Base-by-base conservation (phyloP, 2,113 vertebrate genomes). In the Clarias macrocephalus region DNA sequence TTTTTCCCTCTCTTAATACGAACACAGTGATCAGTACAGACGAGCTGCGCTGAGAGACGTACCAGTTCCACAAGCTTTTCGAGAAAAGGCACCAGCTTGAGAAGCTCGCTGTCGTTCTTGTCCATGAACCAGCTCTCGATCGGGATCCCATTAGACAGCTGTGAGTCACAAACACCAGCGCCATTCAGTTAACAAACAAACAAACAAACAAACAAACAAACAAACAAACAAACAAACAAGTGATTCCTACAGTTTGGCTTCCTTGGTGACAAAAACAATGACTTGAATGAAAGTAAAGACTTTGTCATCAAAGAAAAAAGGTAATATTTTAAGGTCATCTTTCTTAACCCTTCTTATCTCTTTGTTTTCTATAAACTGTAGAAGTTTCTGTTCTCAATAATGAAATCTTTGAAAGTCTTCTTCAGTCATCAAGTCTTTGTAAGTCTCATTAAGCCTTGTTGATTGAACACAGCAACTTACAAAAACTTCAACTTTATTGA, bases 81-180 rank as follows among this genome's bases (percentile, higher is more conserved):
- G 95, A 99, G 94, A 94, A 99, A 99, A 84, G 98, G 98, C 91
- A 99, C 98, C 95, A 99, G 93, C 94, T 99, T 99, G 93, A 99
- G 95, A 86, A 99, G 96, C 93, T 99, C 98, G 83, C 96, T 99
- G 96, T 99, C 98, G 91, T 98, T 99, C 95, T 96, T 99, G 94
- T 99, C 98, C 97, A 99, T 97, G 94, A 99, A 99, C 98, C 98
- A 99, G 94, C 98, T 99, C 94, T 99, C 98, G 94, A 99, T 99
- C 92, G 98, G 98, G 94, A 99, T 99, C 89, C 98, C 98, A 93
- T 99, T 99, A 91, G 98, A 99, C 94, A 99, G 96, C 98, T 99
- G 89, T 68, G 65, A 88, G 83, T 54, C 83, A 59, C 48, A 79
- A 13, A 72, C 28, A 59, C 56, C 12, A 7, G 16, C 13, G 13